These are phyloP conservation scores for Trinorchestia longiramus DNA, from an alignment of 1,140 invertebrate species.

Conservation along the genomic window DNA sequence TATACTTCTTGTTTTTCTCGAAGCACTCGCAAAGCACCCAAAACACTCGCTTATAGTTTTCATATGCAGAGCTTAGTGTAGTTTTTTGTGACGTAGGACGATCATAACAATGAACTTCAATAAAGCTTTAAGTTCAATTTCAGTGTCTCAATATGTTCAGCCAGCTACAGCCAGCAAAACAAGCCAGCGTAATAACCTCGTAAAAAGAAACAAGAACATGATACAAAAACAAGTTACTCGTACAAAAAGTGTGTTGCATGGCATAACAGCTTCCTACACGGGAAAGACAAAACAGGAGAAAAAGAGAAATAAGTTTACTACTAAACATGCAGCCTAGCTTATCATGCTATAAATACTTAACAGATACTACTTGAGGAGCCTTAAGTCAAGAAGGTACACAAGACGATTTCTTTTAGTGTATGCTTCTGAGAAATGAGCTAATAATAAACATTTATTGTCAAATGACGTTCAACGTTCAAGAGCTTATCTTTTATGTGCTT, in stretches of 20 bases:
- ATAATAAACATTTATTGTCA: neutral
- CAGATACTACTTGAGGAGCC: neutral
- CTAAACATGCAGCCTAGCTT: no score
- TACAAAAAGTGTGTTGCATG: neutral
- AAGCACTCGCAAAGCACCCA: neutral
- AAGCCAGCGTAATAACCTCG: neutral
- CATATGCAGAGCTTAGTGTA: neutral
- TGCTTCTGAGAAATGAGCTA: neutral
- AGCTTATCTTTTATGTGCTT: neutral
- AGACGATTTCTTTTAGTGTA: neutral
- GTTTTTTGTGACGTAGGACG: neutral
- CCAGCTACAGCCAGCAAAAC: neutral
- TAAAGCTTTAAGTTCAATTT: neutral
- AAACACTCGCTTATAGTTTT: neutral
- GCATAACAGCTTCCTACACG: neutral
- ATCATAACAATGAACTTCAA: neutral
- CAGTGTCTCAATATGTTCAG: neutral
- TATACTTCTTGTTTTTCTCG: no score
- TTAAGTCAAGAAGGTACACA: neutral
- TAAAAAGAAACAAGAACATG: neutral
- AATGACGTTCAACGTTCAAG: neutral
- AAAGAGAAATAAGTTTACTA: neutral
- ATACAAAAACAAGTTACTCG: neutral
- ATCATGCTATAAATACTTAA: neutral
- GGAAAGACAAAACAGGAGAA: neutral